Evolutionary conservation across 2,797 vertebrate genomes (phyloP).

Genomic region (Enteromius argenteus): DNA sequence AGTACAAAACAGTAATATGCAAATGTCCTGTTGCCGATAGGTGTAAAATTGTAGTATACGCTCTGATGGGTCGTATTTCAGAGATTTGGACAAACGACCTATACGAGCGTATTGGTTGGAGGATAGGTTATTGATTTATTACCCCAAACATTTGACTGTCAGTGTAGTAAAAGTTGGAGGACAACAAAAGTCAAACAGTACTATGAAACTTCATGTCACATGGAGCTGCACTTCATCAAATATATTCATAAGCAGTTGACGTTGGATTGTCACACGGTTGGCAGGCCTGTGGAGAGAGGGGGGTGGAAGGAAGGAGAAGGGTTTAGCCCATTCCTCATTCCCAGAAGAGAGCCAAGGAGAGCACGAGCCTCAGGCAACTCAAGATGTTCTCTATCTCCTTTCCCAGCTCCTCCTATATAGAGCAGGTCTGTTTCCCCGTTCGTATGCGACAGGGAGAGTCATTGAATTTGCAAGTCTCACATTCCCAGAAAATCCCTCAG

Average conservation of each 20-base stretch:
- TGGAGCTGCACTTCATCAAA: slow-evolving; percentile 6
- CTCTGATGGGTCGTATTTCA: no score
- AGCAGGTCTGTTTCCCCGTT: slow-evolving; percentile 19
- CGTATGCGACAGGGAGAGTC: not conserved
- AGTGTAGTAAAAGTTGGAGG: not conserved
- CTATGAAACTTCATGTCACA: not conserved
- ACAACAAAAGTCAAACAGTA: slow-evolving; percentile 15
- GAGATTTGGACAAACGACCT: no score
- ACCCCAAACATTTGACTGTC: not conserved
- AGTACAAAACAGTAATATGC: no score
- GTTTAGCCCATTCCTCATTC: slow-evolving; percentile 43
- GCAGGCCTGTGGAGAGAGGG: slow-evolving; percentile 12
- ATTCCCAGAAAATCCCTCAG: slow-evolving; percentile 21
- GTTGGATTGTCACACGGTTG: slow-evolving; percentile 29
- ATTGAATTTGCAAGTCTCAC: slow-evolving; percentile 8
- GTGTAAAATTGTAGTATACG: no score
- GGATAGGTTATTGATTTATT: not conserved
- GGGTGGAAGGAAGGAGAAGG: not conserved
- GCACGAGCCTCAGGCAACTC: slow-evolving; percentile 46
- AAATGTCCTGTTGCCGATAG: no score
- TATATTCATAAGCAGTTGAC: slow-evolving; percentile 2
- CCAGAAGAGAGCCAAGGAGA: slow-evolving; percentile 45
- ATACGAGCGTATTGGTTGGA: no score
- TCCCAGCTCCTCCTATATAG: not conserved
- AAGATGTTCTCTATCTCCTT: slow-evolving; percentile 35